Evolutionary conservation across 2,113 vertebrate genomes (phyloP).

Genomic region (Nymphicus hollandicus): DNA sequence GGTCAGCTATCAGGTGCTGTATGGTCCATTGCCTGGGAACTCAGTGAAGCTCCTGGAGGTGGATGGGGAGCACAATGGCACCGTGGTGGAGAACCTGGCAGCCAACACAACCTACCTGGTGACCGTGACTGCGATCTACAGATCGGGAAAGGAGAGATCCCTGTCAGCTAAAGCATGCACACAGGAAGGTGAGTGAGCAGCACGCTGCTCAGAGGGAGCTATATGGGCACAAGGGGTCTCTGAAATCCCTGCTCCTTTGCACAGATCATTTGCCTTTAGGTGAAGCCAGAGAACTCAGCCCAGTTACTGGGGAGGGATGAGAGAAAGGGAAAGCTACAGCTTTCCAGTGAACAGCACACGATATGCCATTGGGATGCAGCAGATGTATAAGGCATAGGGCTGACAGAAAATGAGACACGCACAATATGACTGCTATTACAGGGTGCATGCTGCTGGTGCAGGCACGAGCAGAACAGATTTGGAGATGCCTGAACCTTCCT

Average conservation of each 20-base stretch:
- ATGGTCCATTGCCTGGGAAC: constrained; percentile 80
- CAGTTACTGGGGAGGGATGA: not conserved
- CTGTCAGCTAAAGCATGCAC: constrained; percentile 92
- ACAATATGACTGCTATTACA: accelerated
- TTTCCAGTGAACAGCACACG: not conserved
- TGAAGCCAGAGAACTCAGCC: not conserved
- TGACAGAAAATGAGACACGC: accelerated
- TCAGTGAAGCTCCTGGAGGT: constrained; percentile 70
- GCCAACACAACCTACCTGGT: constrained; percentile 89
- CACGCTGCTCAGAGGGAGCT: not conserved
- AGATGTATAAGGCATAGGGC: not conserved
- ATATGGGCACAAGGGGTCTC: accelerated
- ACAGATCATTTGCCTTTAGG: not conserved
- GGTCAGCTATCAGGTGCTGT: constrained; percentile 79
- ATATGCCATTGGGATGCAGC: not conserved
- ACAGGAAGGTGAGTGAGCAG: constrained; percentile 73
- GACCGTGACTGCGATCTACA: constrained; percentile 82
- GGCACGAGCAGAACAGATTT: not conserved
- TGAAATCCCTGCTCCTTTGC: not conserved
- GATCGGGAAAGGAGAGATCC: constrained; percentile 83
- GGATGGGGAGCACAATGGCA: constrained; percentile 76
- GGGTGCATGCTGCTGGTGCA: not conserved
- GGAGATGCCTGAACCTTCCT: not conserved
- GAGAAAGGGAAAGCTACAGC: not conserved
- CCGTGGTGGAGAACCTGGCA: constrained; percentile 80